Conservation (phyloP, 2,113 vertebrate genomes). For the Meleagris gallopavo region DNA sequence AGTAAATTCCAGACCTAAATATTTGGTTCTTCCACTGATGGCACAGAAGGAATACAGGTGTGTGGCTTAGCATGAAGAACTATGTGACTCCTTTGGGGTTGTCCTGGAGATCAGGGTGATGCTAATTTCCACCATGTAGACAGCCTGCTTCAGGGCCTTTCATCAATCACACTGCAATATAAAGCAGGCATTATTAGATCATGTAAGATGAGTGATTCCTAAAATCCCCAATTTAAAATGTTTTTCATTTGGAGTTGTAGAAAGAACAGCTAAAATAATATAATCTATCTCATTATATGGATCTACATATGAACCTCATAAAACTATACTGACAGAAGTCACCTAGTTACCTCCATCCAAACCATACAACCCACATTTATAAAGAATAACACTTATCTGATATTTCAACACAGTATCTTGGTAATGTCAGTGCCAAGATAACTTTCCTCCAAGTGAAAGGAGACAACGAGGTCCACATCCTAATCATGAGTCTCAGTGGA, state of each 20-base stretch:
- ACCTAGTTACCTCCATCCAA: neutral
- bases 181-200: neutral
- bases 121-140: neutral
- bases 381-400: neutral
- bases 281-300: neutral
- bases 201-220: neutral
- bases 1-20: neutral
- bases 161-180: neutral
- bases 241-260: neutral
- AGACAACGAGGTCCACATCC: neutral
- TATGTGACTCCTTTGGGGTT: neutral
- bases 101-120: neutral
- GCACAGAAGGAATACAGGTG: neutral
- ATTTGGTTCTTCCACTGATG: neutral
- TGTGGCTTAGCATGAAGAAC: neutral
- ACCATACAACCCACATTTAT: neutral
- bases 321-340: neutral
- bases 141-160: neutral
- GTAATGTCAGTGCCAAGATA: neutral
- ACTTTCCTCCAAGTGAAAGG: neutral
- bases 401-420: neutral
- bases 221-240: fast-evolving
- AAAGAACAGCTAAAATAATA: slow-evolving; percentile 8
- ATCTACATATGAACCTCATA: neutral
- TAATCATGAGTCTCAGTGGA: neutral